Evolutionary conservation across 2,113 vertebrate species (phyloP), one percentile per base, ranked within the genome.

Genomic region (Cebidichthys violaceus): DNA sequence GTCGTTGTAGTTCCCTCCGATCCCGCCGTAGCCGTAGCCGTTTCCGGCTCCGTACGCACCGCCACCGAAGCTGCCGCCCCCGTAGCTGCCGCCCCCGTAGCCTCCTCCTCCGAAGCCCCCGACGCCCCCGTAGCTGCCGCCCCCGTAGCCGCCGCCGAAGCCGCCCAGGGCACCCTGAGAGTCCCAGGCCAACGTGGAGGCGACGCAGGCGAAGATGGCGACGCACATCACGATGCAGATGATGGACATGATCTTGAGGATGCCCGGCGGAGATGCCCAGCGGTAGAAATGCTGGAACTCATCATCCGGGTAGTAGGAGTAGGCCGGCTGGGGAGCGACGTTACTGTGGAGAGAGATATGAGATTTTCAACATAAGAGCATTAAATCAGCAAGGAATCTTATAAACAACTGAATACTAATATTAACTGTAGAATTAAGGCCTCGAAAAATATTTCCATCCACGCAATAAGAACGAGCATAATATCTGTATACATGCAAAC

Each of bases 231-330:
- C 88, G 1, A 97, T 88, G 55, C 88, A 70, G 9, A 97, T 85
- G 88, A 97, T 45, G 1, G 94, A 75, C 93, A 98, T 96, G 77
- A 97, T 96, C 78, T 96, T 97, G 41, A 98, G 95, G 84, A 98
- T 93, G 41, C 97, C 97, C 0, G 96, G 97, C 0, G 97, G 97
- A 2, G 97, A 98, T 0, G 95, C 87, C 96, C 96, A 97, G 76
- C 95, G 96, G 90, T 97, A 97, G 88, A 96, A 98, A 60, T 96
- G 96, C 85, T 97, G 96, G 79, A 97, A 91, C 90, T 98, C 97
- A 50, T 98, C 97, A 9, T 97, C 97, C 0, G 97, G 96, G 80
- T 97, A 98, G 86, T 97, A 97, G 1, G 97, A 98, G 66, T 97
- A 96, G 0, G 97, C 97, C 0, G 96, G 95, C 88, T 97, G 96